These are phyloP conservation scores for Ctenopoma kingsleyae DNA, from an alignment of 2,797 vertebrate species.

Conservation along the genomic window DNA sequence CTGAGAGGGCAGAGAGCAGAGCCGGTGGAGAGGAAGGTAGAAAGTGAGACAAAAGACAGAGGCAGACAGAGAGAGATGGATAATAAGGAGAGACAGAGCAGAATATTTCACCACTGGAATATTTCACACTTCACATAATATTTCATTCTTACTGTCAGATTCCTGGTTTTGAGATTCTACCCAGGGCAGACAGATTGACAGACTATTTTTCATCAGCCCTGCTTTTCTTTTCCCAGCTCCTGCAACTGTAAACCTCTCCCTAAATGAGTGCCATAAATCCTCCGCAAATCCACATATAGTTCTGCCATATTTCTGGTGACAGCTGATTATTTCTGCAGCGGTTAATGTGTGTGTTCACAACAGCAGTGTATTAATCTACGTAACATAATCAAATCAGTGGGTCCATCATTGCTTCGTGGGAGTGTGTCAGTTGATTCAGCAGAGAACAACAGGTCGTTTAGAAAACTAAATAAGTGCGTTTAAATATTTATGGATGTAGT, in stretches of 20 bases:
- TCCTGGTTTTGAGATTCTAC: constrained; percentile 64
- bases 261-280: constrained; percentile 78
- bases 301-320: constrained; percentile 66
- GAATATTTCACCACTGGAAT: constrained; percentile 61
- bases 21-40: constrained; percentile 31
- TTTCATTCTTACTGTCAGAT: constrained; percentile 72
- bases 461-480: constrained; percentile 19
- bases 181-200: constrained; percentile 72
- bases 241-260: constrained; percentile 64
- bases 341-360: constrained; percentile 63
- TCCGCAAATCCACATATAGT: constrained; percentile 63
- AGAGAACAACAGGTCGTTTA: constrained; percentile 15
- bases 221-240: constrained; percentile 56
- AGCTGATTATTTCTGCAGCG: constrained; percentile 69
- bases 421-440: constrained; percentile 31
- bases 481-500: constrained; percentile 5
- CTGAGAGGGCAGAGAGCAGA: constrained; percentile 43
- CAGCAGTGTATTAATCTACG: constrained; percentile 59
- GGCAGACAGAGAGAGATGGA: constrained; percentile 43
- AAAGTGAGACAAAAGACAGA: constrained; percentile 59
- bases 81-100: constrained; percentile 68
- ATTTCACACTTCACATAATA: constrained; percentile 73
- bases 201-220: constrained; percentile 75
- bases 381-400: constrained; percentile 47
- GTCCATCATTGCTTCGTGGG: constrained; percentile 29